A percentile compares a stretch with the other conserved stretches of the same genome.
Conservation (phyloP, 2,797 vertebrate species). For the Cynopterus sphinx region DNA sequence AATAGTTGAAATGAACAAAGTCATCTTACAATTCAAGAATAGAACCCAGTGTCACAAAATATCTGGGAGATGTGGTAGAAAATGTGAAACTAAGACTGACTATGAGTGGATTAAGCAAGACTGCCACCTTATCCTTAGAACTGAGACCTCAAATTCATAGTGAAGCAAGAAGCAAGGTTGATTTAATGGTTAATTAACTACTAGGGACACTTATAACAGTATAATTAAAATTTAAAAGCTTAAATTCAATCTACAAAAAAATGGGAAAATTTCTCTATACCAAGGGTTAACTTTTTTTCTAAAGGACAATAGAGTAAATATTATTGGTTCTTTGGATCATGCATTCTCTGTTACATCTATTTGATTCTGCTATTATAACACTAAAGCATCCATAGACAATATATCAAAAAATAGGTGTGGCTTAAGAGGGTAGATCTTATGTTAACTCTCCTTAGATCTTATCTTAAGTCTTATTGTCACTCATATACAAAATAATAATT, state of each 20-base stretch:
- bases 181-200: neutral
- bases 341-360: neutral
- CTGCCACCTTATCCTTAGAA: neutral
- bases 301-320: neutral
- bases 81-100: neutral
- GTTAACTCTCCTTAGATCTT: neutral
- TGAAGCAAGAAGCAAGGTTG: neutral
- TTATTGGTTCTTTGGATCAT: neutral
- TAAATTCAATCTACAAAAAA: neutral
- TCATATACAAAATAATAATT: neutral
- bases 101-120: neutral
- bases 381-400: neutral
- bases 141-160: neutral
- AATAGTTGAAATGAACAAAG: neutral
- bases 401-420: neutral
- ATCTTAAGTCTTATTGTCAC: neutral
- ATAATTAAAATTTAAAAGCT: neutral
- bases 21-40: neutral
- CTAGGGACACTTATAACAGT: neutral
- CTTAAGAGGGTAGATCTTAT: neutral
- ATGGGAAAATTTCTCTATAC: neutral
- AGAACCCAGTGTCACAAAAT: neutral
- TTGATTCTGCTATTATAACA: neutral
- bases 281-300: neutral
- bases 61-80: neutral